Base-by-base conservation (phyloP, 2,888 invertebrate species). In the Quadroppia sp. region DNA sequence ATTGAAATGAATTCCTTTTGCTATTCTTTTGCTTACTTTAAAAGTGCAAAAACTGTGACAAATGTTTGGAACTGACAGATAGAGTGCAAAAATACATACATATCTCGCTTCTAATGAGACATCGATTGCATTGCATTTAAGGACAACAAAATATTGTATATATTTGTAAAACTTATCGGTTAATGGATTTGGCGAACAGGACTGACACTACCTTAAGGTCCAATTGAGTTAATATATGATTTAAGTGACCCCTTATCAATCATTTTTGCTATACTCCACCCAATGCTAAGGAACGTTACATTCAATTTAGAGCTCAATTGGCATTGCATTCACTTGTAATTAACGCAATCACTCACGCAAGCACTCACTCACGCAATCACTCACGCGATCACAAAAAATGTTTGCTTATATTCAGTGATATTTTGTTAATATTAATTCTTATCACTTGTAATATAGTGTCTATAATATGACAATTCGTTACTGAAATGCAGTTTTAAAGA, bases 161-260 rank as follows among this genome's bases (percentile, higher is more conserved):
- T 61, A 61, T 56, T n/a, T 56, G 23, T 56, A 50, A 9, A 40
- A 40, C 36, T 17, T 42, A 69, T 69, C 69, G 17, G 69, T 69
- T 69, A 69, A 42, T 69, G 40, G 25, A 69, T 69, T 69, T 53
- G 20, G 69, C 25, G 20, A 69, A 69, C 40, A 45, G 40, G n/a
- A 30, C 64, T 30, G 64, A 64, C 64, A 64, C 32, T 64, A 40
- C 32, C 32, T 32, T 28, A 64, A 64, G 40, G 40, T 64, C 17
- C 36, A 36, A 64, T n/a, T 64, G 36, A 15, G 32, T 30, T n/a
- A 40, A 64, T 30, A 32, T 64, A 64, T 64, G 20, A 64, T 64
- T 64, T 64, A 32, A 42, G 69, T 64, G 42, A 69, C 42, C 45
- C 69, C 69, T 69, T 69, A 69, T 69, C 69, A 69, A 69, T 69